Percentiles rank a stretch among this genome's conserved stretches.
phyloP scores from a whole-genome alignment of 2,888 invertebrate genomes.

The Caenorhabditis macrosperma region DNA sequence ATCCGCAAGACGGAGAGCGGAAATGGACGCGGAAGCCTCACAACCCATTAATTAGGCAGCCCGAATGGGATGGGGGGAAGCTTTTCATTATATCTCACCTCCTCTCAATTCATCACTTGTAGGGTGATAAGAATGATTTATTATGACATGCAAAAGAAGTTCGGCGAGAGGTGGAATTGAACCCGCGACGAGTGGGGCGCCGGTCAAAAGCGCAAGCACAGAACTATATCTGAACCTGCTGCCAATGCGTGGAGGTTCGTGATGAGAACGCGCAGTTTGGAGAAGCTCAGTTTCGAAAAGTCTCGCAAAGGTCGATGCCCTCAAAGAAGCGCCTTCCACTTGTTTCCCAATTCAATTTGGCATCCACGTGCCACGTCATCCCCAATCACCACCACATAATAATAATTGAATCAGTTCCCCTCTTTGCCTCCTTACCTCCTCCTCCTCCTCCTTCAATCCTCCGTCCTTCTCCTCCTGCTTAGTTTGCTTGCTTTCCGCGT shows the following conservation, averaged over 20 bases:
- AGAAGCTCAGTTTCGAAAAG: not conserved
- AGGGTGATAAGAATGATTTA: not conserved
- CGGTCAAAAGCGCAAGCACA: not conserved
- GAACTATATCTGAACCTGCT: not conserved
- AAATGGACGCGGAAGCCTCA: conserved; percentile 5
- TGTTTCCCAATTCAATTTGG: not conserved
- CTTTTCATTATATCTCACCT: not conserved
- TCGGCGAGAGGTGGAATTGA: not conserved
- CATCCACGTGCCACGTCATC: not conserved
- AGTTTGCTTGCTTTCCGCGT: conserved; percentile 14
- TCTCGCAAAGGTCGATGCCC: too few relatives aligned
- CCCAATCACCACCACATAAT: not conserved
- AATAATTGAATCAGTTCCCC: conserved; percentile 17
- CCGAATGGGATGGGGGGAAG: not conserved
- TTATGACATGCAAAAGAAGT: not conserved
- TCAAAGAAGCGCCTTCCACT: too few relatives aligned
- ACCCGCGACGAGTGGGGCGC: not conserved
- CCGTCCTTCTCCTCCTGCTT: not conserved
- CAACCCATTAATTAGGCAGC: conserved; percentile 4
- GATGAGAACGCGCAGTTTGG: too few relatives aligned
- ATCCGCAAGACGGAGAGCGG: not conserved
- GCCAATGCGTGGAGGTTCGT: not conserved
- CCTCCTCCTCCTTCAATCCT: not conserved
- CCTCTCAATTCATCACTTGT: not conserved
- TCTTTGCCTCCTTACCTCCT: not conserved